phyloP scores from a whole-genome alignment of 92 coral and sea anemone species.

The Palythoa grandis region DNA sequence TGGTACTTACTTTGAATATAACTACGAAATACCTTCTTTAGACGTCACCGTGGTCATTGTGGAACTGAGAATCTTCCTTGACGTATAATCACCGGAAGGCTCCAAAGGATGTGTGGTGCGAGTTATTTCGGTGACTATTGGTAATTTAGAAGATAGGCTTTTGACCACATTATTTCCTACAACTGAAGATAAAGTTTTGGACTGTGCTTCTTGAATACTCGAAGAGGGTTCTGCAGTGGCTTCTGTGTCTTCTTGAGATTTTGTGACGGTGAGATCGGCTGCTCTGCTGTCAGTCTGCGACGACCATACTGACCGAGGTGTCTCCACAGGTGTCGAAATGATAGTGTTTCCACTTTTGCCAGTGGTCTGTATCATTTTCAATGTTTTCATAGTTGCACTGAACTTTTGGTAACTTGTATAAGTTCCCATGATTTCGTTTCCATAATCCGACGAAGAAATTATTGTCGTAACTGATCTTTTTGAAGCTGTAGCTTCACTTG shows the following conservation, averaged over 20 bases:
- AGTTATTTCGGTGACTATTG: neutral
- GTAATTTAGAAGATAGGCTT: neutral
- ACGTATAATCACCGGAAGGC: neutral
- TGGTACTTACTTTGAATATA: neutral
- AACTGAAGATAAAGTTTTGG: neutral
- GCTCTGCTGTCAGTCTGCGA: neutral
- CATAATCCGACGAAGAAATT: neutral
- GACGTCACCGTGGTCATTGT: neutral
- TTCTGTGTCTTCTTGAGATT: neutral
- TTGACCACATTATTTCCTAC: neutral
- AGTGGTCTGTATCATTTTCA: neutral
- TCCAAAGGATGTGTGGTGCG: neutral
- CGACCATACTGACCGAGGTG: neutral
- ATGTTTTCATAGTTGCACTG: neutral
- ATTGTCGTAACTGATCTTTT: neutral
- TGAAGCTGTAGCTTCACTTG: no score
- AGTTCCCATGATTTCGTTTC: no score
- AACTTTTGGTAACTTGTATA: neutral
- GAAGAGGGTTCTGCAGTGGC: neutral
- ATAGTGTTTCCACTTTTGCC: neutral
- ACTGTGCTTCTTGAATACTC: neutral
- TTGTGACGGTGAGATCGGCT: neutral
- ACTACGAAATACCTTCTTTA: constrained; percentile 1
- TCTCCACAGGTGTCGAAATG: neutral
- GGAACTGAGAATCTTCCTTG: neutral